Base-by-base conservation (phyloP, 2,797 vertebrate genomes). In the Hylomyscus alleni region DNA sequence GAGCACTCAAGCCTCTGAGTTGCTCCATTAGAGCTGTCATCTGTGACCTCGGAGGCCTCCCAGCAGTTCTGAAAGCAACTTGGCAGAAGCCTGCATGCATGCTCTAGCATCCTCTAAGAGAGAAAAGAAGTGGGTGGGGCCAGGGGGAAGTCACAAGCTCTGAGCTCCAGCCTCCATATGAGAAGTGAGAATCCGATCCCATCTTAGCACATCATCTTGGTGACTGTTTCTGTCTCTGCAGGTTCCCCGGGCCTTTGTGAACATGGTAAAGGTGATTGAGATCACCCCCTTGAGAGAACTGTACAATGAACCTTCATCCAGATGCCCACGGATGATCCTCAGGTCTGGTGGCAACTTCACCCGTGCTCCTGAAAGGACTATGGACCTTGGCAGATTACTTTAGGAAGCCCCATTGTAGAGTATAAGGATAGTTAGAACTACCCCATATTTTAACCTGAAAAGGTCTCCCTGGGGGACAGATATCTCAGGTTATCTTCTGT, bases 201-300 rank as follows among this genome's bases (percentile, higher is more conserved):
- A 2, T 34, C 52, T 47, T 11, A 44, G 20, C 29, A 11, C 1
- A 6, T 15, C 22, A 1, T 73, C 58, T 14, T 10, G 7, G 37
- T 17, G 15, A 10, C 50, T 0, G 26, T 31, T 31, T 92, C 95
- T 40, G 44, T 96, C 60, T 96, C 72, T 62, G 24, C 97, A 99
- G 99, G 98, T 99, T 93, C 99, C 99, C 34, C 98, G 98, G 77
- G 76, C 97, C 0, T 98, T 98, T 95, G 98, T 99, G 96, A 99
- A 99, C 89, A 77, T 99, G 95, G 98, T 98, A 54, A 96, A 96
- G 0, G 0, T 97, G 2, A 12, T 99, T 44, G 7, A 98, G 58
- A 96, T 98, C 11, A 0, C 60, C 31, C 52, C 7, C 2, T 96
- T 99, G 15, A 97, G 98, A 88, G 97, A 98, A 58, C 90, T 99